Conservation (phyloP, 2,797 vertebrate species). For the Petrocephalus schoutedeni region DNA sequence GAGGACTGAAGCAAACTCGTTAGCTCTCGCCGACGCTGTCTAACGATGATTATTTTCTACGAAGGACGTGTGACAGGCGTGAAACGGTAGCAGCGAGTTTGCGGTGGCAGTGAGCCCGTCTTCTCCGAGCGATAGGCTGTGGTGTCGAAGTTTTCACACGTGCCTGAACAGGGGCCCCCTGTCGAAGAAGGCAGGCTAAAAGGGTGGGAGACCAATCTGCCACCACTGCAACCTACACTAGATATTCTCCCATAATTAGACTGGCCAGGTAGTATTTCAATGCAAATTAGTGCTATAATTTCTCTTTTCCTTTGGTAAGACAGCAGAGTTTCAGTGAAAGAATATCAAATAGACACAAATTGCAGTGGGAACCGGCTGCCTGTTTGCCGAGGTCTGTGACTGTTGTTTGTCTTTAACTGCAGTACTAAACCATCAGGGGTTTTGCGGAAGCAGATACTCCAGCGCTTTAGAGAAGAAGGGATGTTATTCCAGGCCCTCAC, state of each 20-base stretch:
- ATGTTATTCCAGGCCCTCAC: conserved; percentile 15
- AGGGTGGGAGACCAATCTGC: neutral
- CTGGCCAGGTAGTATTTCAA: neutral
- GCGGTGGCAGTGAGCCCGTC: neutral
- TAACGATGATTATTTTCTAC: neutral
- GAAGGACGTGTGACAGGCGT: neutral
- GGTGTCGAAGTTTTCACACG: neutral
- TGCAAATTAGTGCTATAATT: conserved; percentile 24
- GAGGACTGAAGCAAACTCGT: neutral
- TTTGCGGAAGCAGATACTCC: conserved; percentile 35
- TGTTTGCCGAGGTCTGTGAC: conserved; percentile 47
- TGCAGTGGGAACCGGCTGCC: conserved; percentile 37
- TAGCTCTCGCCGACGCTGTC: neutral
- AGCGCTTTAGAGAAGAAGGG: conserved; percentile 20
- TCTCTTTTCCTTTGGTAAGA: conserved; percentile 41
- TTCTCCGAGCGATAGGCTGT: neutral
- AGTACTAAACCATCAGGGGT: conserved; percentile 31
- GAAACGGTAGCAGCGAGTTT: neutral
- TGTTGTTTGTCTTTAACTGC: conserved; percentile 36
- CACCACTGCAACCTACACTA: neutral
- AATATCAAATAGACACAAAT: conserved; percentile 36
- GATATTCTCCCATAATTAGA: neutral
- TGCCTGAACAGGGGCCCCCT: neutral
- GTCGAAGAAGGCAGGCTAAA: neutral
- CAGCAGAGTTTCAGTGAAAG: conserved; percentile 32